These are phyloP conservation scores for Muschampia plurimacula DNA, from an alignment of 2,888 invertebrate genomes.

Conservation along the genomic window DNA sequence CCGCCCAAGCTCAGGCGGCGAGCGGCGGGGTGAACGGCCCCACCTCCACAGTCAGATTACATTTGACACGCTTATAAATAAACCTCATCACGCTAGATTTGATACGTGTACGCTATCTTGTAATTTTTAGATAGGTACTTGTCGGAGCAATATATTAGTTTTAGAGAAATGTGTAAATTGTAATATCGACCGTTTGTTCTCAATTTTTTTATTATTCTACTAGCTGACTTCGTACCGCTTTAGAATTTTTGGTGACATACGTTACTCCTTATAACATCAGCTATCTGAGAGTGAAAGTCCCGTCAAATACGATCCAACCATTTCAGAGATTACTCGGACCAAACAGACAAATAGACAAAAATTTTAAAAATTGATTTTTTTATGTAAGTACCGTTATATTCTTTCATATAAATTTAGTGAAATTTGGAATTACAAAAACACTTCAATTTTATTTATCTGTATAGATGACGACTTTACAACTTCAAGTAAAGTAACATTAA, in stretches of 20 bases:
- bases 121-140: conserved; percentile 18
- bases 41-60: conserved; percentile 49
- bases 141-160: background rate
- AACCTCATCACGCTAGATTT: conserved; percentile 35
- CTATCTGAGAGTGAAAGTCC: no score
- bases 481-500: background rate
- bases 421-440: no score
- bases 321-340: no score
- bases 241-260: no score
- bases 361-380: no score
- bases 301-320: no score
- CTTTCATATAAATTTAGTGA: no score
- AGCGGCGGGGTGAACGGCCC: conserved; percentile 66
- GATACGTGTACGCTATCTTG: conserved; percentile 12
- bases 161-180: background rate
- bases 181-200: background rate
- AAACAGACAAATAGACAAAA: no score
- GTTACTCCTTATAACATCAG: no score
- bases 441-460: no score
- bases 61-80: conserved; percentile 43
- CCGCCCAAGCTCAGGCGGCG: conserved; percentile 49
- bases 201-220: background rate
- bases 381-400: no score
- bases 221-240: no score
- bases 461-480: background rate